A percentile compares a stretch with the other conserved stretches of the same genome.
Evolutionary conservation across 37 sponge, comb jelly and placozoan species (phyloP).

Genomic region (Axinella damicornis): DNA sequence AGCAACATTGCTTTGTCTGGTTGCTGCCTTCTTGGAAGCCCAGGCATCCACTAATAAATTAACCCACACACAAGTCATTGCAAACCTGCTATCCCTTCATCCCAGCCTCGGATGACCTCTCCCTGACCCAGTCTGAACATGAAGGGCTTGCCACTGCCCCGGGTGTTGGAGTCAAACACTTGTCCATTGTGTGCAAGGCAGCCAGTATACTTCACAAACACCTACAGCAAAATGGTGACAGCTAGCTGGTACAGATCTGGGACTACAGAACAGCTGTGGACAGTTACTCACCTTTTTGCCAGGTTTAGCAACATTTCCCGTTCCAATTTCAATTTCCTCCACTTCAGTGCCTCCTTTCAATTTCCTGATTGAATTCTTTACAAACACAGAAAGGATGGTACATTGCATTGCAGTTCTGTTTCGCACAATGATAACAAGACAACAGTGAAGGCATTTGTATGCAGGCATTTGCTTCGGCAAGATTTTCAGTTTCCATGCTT

Average conservation of each 20-base stretch:
- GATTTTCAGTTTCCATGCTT: too few species aligned
- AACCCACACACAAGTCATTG: background rate
- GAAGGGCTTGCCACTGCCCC: background rate
- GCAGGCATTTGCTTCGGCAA: too few species aligned
- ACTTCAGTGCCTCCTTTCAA: constrained; percentile 11
- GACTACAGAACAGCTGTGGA: background rate
- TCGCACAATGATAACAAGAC: too few species aligned
- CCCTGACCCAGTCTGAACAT: constrained; percentile 38
- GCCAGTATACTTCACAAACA: constrained; percentile 37
- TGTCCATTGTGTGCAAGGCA: constrained; percentile 13
- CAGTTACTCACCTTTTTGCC: constrained; percentile 15
- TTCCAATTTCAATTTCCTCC: constrained; percentile 6
- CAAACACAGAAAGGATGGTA: too few species aligned
- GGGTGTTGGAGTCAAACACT: constrained; percentile 22
- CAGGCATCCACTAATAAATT: too few species aligned
- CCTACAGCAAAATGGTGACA: background rate
- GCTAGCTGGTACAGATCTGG: too few species aligned
- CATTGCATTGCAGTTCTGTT: too few species aligned
- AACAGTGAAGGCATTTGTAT: too few species aligned
- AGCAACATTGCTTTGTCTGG: too few species aligned
- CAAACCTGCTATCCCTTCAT: constrained; percentile 23
- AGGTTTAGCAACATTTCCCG: constrained; percentile 11
- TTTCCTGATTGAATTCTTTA: too few species aligned
- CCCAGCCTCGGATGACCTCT: constrained; percentile 47
- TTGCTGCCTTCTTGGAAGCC: too few species aligned